These are phyloP conservation scores for Hydrophis major DNA, from an alignment of 2,797 vertebrate species.

Conservation along the genomic window DNA sequence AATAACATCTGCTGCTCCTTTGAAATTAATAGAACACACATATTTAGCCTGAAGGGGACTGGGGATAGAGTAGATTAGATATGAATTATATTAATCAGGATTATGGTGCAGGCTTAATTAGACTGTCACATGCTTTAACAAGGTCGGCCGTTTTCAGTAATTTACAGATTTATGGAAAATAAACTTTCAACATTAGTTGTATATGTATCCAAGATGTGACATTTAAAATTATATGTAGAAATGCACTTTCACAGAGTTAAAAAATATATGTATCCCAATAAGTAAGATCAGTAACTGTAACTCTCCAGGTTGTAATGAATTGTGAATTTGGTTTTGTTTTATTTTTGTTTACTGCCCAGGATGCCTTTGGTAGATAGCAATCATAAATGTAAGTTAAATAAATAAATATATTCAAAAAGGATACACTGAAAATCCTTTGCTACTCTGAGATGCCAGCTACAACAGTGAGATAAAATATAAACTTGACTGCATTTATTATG, in stretches of 20 bases:
- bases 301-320: neutral
- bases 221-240: neutral
- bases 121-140: neutral
- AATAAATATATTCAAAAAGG: neutral
- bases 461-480: neutral
- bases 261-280: neutral
- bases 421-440: neutral
- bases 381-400: neutral
- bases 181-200: neutral
- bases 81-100: neutral
- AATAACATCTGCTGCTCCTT: neutral
- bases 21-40: neutral
- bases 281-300: neutral
- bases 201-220: neutral
- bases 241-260: neutral
- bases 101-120: neutral
- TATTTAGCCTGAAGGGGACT: neutral
- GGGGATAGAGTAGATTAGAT: slow-evolving; percentile 7
- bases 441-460: neutral
- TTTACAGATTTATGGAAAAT: neutral
- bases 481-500: neutral
- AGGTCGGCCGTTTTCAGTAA: neutral
- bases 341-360: neutral
- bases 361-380: neutral
- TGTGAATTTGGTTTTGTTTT: neutral